Evolutionary conservation across 2,888 invertebrate genomes (phyloP).

Genomic region (Dynastes tityus): DNA sequence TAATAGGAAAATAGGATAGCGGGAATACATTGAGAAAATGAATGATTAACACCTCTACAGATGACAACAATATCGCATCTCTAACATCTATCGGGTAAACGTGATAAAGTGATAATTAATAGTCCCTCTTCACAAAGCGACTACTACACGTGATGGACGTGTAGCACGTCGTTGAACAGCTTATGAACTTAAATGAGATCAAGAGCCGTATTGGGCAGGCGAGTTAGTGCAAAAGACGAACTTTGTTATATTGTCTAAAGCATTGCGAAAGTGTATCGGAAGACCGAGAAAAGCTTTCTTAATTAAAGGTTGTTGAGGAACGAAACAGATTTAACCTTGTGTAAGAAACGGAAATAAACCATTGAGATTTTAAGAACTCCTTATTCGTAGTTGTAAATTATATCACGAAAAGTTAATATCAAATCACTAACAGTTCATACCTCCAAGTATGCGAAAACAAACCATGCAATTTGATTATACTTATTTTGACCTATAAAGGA

Average conservation of each 20-base stretch:
- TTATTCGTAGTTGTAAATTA: no score
- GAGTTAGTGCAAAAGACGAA: not conserved
- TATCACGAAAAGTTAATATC: no score
- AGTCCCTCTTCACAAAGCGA: not conserved
- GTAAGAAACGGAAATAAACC: no score
- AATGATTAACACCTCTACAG: not conserved
- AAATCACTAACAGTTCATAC: no score
- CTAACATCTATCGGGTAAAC: not conserved
- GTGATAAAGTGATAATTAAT: conserved; percentile 17
- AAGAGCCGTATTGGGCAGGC: not conserved
- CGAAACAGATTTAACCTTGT: not conserved
- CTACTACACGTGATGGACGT: conserved; percentile 8
- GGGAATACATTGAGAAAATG: not conserved
- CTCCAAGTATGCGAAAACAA: no score
- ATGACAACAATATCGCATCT: not conserved
- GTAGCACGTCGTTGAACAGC: conserved; percentile 16
- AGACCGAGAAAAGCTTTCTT: not conserved
- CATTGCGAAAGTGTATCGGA: not conserved
- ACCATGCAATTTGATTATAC: no score
- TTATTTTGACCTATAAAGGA: no score
- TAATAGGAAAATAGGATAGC: no score
- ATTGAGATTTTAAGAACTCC: no score
- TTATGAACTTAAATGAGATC: conserved; percentile 25
- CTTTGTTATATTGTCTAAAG: not conserved
- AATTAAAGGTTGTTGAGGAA: not conserved